Evolutionary conservation across 2,797 vertebrate genomes (phyloP).

Genomic region (Macroramphosus scolopax): DNA sequence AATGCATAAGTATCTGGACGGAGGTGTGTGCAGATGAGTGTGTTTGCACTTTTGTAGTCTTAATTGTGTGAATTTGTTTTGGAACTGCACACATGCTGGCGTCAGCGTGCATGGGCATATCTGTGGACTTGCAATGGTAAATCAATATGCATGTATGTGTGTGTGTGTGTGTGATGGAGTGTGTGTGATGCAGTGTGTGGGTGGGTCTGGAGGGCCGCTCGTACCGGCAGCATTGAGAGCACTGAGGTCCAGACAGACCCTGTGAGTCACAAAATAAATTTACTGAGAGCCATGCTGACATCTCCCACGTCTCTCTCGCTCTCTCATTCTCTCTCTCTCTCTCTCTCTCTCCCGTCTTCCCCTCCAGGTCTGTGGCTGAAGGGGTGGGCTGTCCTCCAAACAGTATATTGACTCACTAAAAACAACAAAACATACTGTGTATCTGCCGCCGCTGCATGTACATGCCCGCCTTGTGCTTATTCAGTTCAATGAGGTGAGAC

Average conservation of each 20-base stretch:
- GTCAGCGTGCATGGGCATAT: slow-evolving; percentile 10
- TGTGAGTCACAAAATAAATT: slow-evolving; percentile 66
- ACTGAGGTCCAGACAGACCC: slow-evolving; percentile 74
- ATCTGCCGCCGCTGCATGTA: too few relatives aligned
- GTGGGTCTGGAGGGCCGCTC: too few relatives aligned
- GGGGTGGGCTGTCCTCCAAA: slow-evolving; percentile 34
- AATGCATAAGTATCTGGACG: slow-evolving; percentile 47
- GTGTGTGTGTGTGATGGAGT: slow-evolving; percentile 16
- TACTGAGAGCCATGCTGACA: slow-evolving; percentile 45
- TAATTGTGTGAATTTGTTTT: slow-evolving; percentile 12
- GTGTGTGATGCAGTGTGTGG: too few relatives aligned
- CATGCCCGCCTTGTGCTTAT: too few relatives aligned
- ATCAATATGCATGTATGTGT: slow-evolving; percentile 27
- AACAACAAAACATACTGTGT: slow-evolving; percentile 48
- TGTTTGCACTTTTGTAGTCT: not conserved
- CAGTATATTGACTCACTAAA: slow-evolving; percentile 43
- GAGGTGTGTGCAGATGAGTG: slow-evolving; percentile 2
- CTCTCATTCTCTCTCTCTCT: slow-evolving; percentile 30
- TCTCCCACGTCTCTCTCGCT: slow-evolving; percentile 33
- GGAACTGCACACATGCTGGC: slow-evolving; percentile 6
- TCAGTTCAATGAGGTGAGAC: too few relatives aligned
- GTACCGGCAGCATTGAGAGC: slow-evolving; percentile 52
- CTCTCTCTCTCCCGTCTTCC: too few relatives aligned
- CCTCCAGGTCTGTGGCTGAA: slow-evolving; percentile 44
- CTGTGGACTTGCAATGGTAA: slow-evolving; percentile 11